Percentiles rank a stretch among this genome's conserved stretches.
These are phyloP conservation scores for Smittia sp. DNA, from an alignment of 2,888 invertebrate species.

Conservation along the genomic window DNA sequence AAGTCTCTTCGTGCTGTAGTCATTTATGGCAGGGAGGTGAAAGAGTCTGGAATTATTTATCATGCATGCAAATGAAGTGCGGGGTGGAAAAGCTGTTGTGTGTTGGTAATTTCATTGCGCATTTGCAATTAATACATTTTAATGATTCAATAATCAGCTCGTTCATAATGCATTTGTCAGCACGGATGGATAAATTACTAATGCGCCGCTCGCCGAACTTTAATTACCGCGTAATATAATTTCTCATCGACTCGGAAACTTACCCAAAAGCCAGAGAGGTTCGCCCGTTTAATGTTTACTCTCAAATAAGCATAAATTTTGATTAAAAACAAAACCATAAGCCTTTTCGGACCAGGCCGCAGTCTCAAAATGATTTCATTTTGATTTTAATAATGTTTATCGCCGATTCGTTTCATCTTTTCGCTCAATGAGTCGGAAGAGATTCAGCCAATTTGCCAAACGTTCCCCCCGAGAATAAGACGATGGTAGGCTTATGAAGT, in stretches of 20 bases:
- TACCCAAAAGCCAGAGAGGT: not conserved
- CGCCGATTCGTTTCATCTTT: slow-evolving; percentile 5
- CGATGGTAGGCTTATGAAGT: not conserved
- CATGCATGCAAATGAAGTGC: slow-evolving; percentile 29
- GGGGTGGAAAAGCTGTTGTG: not conserved
- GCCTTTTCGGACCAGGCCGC: not conserved
- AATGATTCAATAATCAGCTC: slow-evolving; percentile 34
- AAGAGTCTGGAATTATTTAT: slow-evolving; percentile 29
- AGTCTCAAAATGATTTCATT: not conserved
- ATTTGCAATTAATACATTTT: slow-evolving; percentile 20
- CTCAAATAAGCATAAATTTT: slow-evolving; percentile 4
- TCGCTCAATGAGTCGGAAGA: slow-evolving; percentile 19
- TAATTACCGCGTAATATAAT: not conserved
- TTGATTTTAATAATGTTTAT: slow-evolving; percentile 15
- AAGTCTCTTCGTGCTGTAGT: slow-evolving; percentile 16
- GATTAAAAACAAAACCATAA: slow-evolving; percentile 13
- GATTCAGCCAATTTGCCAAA: not conserved
- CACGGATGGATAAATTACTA: slow-evolving; percentile 22
- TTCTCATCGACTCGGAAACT: not conserved
- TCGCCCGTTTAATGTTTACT: not conserved
- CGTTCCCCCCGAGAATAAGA: not conserved
- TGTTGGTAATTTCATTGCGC: not conserved
- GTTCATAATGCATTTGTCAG: slow-evolving; percentile 28
- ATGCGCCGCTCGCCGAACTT: not conserved
- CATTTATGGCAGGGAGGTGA: not conserved